Conservation (phyloP, 2,888 invertebrate genomes). For the Euzetes globulus region DNA sequence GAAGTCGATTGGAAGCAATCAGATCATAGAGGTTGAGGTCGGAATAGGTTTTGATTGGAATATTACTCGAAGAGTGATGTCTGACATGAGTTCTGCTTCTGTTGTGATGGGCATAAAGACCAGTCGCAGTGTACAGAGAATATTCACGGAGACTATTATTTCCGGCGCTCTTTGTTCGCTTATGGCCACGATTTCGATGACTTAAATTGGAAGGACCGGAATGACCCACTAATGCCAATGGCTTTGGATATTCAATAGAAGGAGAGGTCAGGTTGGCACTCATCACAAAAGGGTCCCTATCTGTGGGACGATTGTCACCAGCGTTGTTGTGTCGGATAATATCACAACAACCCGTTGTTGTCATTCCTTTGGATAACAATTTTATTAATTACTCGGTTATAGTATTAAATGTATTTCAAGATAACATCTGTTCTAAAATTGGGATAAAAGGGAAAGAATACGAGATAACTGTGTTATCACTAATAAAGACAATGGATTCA, state of each 20-base stretch:
- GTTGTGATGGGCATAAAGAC: slow-evolving; percentile 40
- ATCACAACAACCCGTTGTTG: slow-evolving; percentile 21
- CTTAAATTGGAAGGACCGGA: neutral
- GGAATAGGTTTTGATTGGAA: slow-evolving; percentile 1
- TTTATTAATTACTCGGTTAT: neutral
- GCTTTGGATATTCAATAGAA: neutral
- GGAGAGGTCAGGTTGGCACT: neutral
- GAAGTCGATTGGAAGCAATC: slow-evolving; percentile 7
- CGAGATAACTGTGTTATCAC: neutral
- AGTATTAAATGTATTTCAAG: neutral
- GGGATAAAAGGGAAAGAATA: neutral
- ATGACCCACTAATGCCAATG: neutral
- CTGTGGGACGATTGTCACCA: neutral
- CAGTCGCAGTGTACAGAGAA: slow-evolving; percentile 41
- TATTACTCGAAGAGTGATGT: neutral
- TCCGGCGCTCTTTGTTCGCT: slow-evolving; percentile 42
- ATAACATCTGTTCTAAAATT: neutral
- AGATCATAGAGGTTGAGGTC: slow-evolving; percentile 15
- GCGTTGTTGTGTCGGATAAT: neutral
- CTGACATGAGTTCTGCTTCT: slow-evolving; percentile 14
- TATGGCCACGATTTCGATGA: slow-evolving; percentile 36
- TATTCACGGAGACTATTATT: slow-evolving; percentile 40
- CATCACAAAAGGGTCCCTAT: neutral
- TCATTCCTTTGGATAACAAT: neutral
- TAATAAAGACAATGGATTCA: neutral